A percentile compares a stretch with the other conserved stretches of the same genome.
Evolutionary conservation across 1,140 invertebrate species (phyloP).

Genomic region (Portunus trituberculatus): DNA sequence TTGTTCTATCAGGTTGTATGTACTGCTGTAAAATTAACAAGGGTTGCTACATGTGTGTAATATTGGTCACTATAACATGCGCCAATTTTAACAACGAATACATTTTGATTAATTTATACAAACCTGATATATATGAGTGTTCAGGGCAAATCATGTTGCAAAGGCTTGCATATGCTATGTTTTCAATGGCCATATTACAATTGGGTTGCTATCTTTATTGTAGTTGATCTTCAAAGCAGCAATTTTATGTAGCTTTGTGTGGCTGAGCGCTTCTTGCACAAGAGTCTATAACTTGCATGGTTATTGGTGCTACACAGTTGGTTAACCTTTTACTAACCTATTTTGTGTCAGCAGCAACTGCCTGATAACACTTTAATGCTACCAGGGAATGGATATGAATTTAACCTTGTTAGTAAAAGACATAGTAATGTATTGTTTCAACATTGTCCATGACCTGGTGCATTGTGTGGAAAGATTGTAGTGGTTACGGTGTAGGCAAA

Average conservation of each 20-base stretch:
- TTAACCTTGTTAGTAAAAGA: neutral
- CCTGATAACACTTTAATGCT: conserved; percentile 33
- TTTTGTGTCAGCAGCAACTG: conserved; percentile 51
- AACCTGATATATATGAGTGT: conserved; percentile 9
- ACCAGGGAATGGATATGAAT: conserved; percentile 52
- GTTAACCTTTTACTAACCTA: conserved; percentile 48
- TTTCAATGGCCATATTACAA: conserved; percentile 23
- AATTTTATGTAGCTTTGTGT: conserved; percentile 74
- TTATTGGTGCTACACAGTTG: conserved; percentile 54
- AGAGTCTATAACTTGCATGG: conserved; percentile 61
- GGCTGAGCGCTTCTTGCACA: conserved; percentile 72
- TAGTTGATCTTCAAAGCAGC: conserved; percentile 51
- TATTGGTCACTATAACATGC: neutral
- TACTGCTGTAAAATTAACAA: neutral
- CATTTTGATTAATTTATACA: neutral
- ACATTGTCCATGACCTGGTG: conserved; percentile 48
- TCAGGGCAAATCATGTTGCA: conserved; percentile 46
- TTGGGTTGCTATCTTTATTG: conserved; percentile 60
- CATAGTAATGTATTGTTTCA: neutral
- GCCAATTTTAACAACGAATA: neutral
- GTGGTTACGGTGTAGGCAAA: conserved; percentile 55
- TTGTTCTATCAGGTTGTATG: neutral
- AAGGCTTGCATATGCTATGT: conserved; percentile 57
- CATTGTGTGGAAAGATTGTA: conserved; percentile 48
- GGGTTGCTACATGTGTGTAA: neutral